Evolutionary conservation across 2,113 vertebrate genomes (phyloP), one percentile per base, ranked within the genome.

Genomic region (Taxidea taxus): DNA sequence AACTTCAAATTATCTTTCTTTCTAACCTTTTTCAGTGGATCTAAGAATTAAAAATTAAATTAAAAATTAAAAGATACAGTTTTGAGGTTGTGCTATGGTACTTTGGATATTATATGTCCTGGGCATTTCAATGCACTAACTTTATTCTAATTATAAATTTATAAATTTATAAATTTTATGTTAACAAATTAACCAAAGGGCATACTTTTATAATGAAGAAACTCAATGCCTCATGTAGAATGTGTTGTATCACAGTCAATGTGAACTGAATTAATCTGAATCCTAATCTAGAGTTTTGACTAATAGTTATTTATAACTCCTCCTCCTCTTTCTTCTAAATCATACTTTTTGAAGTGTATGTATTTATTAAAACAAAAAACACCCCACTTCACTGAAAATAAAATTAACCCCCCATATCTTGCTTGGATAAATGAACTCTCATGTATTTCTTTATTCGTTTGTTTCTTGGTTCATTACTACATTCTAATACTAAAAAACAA

Each of bases 1-100:
- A 96, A 92, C 90, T 86, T 87, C 77, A 97, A 96, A 94, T 97
- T 74, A 94, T 90, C 96, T 97, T 97, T 97, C 94, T 96, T 97
- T 94, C 92, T 90, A 92, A 97, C 58, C 31, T 70, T 94, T 83
- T 56, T 75, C 62, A 75, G 34, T 66, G 58, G 62, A 60, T 74
- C 15, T 34, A 82, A 96, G 77, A 80, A 97, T 82, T 93, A 86
- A 93, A 96, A 80, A 94, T 90, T n/a, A 80, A 84, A 44, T 74
- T 54, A 89, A 89, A 94, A 93, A 78, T 92, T 49, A 66, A 95
- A 64, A 92, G 78, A 37, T 37, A 31, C 9, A 66, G 25, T 95
- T 94, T 56, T 70, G 81, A 96, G 60, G 12, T 47, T 92, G 37
- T 51, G 51, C 34, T 47, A 27, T 34, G 56, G 56, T 72, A n/a